Evolutionary conservation across 2,113 vertebrate species (phyloP).

Genomic region (Larimichthys crocea): DNA sequence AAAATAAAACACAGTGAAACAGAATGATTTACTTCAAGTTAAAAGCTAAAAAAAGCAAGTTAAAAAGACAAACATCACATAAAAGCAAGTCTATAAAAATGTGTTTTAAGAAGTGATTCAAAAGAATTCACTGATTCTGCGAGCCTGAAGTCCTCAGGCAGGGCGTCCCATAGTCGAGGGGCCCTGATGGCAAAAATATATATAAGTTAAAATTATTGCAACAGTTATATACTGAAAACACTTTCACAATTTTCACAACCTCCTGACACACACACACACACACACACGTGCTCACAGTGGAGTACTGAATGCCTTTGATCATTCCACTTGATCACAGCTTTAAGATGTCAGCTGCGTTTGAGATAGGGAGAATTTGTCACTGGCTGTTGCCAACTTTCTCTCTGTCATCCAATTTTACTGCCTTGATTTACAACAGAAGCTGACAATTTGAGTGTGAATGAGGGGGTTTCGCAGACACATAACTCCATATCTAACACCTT

Average conservation of each 20-base stretch:
- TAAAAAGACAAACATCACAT: too few relatives aligned
- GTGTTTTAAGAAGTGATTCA: too few relatives aligned
- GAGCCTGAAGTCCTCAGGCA: too few relatives aligned
- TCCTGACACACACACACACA: conserved; percentile 1
- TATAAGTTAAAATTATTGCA: too few relatives aligned
- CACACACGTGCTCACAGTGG: conserved; percentile 38
- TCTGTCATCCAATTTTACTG: conserved; percentile 66
- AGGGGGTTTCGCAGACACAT: conserved; percentile 63
- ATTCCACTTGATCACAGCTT: conserved; percentile 76
- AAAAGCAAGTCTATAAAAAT: too few relatives aligned
- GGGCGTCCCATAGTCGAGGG: too few relatives aligned
- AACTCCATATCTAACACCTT: conserved; percentile 69
- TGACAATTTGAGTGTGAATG: conserved; percentile 69
- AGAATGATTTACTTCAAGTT: too few relatives aligned
- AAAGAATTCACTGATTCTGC: too few relatives aligned
- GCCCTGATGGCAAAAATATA: too few relatives aligned
- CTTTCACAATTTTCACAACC: conserved; percentile 28
- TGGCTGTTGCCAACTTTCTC: conserved; percentile 71
- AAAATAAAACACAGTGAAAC: too few relatives aligned
- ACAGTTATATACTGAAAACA: not conserved
- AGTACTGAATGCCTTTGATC: conserved; percentile 74
- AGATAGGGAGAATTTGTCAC: conserved; percentile 68
- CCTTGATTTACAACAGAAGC: conserved; percentile 67
- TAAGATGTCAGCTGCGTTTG: conserved; percentile 76
- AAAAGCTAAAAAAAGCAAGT: too few relatives aligned